Base-by-base conservation (phyloP, 2,797 vertebrate genomes). In the Diceros bicornis region DNA sequence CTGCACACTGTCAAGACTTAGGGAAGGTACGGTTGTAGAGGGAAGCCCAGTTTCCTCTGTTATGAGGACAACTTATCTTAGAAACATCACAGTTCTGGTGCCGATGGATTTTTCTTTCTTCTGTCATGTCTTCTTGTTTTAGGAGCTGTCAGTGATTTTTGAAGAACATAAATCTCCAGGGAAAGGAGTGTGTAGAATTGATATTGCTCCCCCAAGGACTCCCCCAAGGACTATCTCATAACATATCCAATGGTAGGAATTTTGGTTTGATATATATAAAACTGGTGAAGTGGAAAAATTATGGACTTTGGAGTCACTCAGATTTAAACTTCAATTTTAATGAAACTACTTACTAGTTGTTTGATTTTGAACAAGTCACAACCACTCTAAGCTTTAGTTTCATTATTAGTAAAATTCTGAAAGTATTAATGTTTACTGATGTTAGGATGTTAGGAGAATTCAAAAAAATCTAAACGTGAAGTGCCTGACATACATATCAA, bases 281-380 rank as follows among this genome's bases (percentile, higher is more conserved):
- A 69, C 34, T 47, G 6, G 11, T 13, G 13, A 17, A 47, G 37
- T 21, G 16, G n/a, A 3, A 92, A 93, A 78, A 47, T 21, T 78
- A 69, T 59, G 55, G 18, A 91, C 0, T 78, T 86, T 61, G 47
- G 2, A 94, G 2, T 61, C 25, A 50, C 27, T 93, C 6, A 64
- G 9, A 78, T 16, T 72, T 90, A 32, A 83, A 89, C 29, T 92
- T 86, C 57, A 90, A 34, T 71, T 81, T 79, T 77, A 90, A 85
- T 87, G 78, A 29, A 71, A 84, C 37, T 86, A 32, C 17, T 37
- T 84, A 78, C 21, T 50, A 77, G 17, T 7, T 93, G 12, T 92
- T 82, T 77, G 8, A 89, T 41, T 20, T 52, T 95, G 37, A 69
- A 59, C 20, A 84, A 94, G 29, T 68, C 20, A 69, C 34, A 94